Base-by-base conservation (phyloP, 1,140 invertebrate species). In the Pogonus chalceus region DNA sequence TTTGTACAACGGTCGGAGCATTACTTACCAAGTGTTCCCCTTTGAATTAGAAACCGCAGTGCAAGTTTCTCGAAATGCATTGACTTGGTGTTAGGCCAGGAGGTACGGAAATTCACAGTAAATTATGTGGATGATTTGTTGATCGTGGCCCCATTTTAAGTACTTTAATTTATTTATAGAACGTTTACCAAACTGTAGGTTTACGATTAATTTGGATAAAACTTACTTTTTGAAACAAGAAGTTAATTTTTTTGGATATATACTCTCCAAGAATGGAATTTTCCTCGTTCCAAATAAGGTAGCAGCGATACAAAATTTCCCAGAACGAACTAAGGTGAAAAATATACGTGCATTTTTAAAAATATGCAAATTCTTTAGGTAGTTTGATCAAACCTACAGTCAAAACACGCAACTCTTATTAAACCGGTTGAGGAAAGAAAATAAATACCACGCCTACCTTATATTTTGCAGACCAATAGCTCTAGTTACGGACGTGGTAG, bases 101-200 rank as follows among this genome's bases (percentile, higher is more conserved):
- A 56, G 47, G 22, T 23, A 1, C 23, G 31, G 3, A 14, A 23
- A 3, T 56, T 47, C 4, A 23, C 31, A 1, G 10, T 35, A 2
- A 46, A 43, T 21, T 71, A 66, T 46, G 58, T 71, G 2, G 69
- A 71, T 51, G 66, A 72, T 50, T 57, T 71, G 12, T 48, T 73
- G 1, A 51, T 73, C 10, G 65, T 57, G 0, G 69, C 67, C 2
- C 24, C 66, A 72, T 35, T 47, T 14, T 21, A 23, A 37, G 31
- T 59, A 62, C 21, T 35, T 68, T 1, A n/a, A 26, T 1, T 52
- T 18, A 3, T 21, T 69, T 0, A 61, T 69, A 9, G 21, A 55
- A 21, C 37, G 56, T 1, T 53, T 69, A 9, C 21, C 52, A 2
- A 46, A 60, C 1, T 58, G 56, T 43, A 58, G 58, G 1, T 23